phyloP scores from a whole-genome alignment of 2,888 invertebrate genomes.

The Eustalomyia histrio region DNA sequence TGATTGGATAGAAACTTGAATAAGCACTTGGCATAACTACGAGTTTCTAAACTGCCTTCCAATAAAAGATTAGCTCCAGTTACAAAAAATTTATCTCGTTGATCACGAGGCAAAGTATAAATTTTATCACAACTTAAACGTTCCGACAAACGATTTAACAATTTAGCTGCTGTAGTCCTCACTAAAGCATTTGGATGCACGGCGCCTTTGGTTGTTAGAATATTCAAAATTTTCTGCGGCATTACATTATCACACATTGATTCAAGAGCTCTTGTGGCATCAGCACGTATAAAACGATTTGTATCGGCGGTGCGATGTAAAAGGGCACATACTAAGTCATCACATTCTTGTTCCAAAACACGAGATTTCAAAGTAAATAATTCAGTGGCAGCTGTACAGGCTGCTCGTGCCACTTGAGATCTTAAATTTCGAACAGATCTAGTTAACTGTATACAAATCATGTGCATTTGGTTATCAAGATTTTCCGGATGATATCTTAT shows the following conservation, averaged over 20 bases:
- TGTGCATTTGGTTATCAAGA: conserved; percentile 84
- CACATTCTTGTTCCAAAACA: conserved; percentile 87
- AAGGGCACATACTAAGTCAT: conserved; percentile 89
- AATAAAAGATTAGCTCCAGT: conserved; percentile 90
- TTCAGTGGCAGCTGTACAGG: conserved; percentile 90
- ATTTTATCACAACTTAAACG: conserved; percentile 87
- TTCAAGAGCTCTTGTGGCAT: conserved; percentile 88
- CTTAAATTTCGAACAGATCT: conserved; percentile 92
- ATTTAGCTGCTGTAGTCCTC: conserved; percentile 89
- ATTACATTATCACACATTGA: conserved; percentile 89
- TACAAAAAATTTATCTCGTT: conserved; percentile 88
- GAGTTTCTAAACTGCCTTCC: conserved; percentile 92
- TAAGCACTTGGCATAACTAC: conserved; percentile 89
- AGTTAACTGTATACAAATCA: conserved; percentile 85
- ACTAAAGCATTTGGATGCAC: conserved; percentile 93
- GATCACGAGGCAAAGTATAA: conserved; percentile 87
- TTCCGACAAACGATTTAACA: conserved; percentile 86
- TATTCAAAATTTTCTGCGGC: conserved; percentile 84
- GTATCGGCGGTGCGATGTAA: conserved; percentile 95
- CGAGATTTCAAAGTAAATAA: conserved; percentile 85
- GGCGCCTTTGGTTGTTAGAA: conserved; percentile 86
- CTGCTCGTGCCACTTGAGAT: conserved; percentile 94
- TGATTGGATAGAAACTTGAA: conserved; percentile 87
- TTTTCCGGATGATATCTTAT: conserved; percentile 84
- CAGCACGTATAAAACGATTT: conserved; percentile 94